These are phyloP conservation scores for Alethe diademata DNA, from an alignment of 2,113 vertebrate species.

Conservation along the genomic window DNA sequence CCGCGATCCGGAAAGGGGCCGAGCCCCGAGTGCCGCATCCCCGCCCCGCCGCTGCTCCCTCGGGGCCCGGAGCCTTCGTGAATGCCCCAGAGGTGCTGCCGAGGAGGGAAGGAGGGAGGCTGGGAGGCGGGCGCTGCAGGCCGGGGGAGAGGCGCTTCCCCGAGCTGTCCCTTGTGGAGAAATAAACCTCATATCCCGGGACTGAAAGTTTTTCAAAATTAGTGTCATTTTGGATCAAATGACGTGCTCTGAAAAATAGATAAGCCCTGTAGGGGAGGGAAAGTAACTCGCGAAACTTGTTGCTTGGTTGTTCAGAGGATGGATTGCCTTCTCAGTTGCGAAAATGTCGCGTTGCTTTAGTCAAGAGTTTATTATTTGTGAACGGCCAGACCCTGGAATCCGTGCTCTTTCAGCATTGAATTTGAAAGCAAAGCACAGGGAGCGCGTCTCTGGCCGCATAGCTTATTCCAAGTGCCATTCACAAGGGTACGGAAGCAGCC, in stretches of 20 bases:
- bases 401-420: not conserved
- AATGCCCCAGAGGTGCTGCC: not conserved
- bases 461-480: not conserved
- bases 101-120: rapidly evolving
- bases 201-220: not conserved
- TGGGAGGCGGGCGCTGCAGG: not conserved
- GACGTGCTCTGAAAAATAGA: not conserved
- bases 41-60: not conserved
- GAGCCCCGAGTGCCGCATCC: not conserved
- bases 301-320: not conserved
- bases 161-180: not conserved
- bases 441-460: not conserved
- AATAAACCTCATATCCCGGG: not conserved
- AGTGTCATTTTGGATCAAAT: not conserved
- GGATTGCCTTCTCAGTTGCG: not conserved
- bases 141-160: not conserved
- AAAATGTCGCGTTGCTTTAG: not conserved
- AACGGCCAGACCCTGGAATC: not conserved
- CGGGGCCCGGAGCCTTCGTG: not conserved
- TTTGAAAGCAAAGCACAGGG: not conserved
- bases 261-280: not conserved
- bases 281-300: not conserved
- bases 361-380: not conserved
- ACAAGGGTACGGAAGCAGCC: not conserved
- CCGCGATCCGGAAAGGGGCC: not conserved